Evolutionary conservation across 37 sponge, comb jelly and placozoan genomes (phyloP).

Genomic region (Crambe crambe): DNA sequence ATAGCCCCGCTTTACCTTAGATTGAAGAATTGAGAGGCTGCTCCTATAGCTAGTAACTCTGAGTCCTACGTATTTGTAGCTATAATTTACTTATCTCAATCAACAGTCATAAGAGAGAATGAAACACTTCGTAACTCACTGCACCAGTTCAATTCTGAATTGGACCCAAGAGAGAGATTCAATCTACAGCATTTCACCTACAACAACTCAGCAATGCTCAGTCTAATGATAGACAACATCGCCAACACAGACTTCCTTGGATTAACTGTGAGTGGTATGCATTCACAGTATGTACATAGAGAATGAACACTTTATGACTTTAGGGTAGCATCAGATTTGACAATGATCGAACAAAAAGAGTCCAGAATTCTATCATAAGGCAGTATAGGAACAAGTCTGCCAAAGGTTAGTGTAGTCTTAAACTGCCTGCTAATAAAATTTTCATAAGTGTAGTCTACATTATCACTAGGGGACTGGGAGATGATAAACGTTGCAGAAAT

Average conservation of each 20-base stretch:
- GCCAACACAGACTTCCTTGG: conserved; percentile 9
- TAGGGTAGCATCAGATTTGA: neutral
- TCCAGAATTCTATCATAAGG: neutral
- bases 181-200: neutral
- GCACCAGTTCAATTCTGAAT: neutral
- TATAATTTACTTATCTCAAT: too few relatives aligned
- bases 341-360: neutral
- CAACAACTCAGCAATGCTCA: neutral
- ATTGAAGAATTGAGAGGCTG: too few relatives aligned
- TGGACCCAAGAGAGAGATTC: neutral
- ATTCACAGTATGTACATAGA: too few relatives aligned
- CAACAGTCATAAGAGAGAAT: neutral
- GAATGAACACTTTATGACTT: too few relatives aligned
- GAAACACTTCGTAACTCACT: neutral
- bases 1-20: too few relatives aligned
- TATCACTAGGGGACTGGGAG: too few relatives aligned
- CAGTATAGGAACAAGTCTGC: neutral
- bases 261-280: conserved; percentile 3
- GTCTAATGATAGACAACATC: neutral
- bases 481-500: neutral
- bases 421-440: too few relatives aligned
- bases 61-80: too few relatives aligned
- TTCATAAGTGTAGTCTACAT: too few relatives aligned
- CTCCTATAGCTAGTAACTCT: too few relatives aligned
- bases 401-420: too few relatives aligned